Evolutionary conservation across 2,113 vertebrate genomes (phyloP).

Genomic region (Neomonachus schauinslandi): DNA sequence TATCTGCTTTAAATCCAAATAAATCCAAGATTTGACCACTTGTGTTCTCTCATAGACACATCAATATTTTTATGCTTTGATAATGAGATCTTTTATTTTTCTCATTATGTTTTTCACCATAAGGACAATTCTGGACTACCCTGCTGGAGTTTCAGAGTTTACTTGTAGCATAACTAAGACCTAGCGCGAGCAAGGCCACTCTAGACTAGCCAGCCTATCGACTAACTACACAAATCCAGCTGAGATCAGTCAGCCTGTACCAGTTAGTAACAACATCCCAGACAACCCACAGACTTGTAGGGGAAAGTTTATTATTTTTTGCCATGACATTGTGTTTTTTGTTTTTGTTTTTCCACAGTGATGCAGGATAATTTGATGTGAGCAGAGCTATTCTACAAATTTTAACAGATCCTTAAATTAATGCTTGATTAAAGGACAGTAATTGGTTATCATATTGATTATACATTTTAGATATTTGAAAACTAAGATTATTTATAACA

Average conservation of each 20-base stretch:
- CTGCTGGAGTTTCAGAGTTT: not conserved
- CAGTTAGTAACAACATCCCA: not conserved
- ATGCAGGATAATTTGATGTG: not conserved
- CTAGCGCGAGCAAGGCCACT: not conserved
- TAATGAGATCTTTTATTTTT: not conserved
- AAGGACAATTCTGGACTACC: not conserved
- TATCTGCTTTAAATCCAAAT: conserved; percentile 28
- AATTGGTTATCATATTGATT: not conserved
- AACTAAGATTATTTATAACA: not conserved
- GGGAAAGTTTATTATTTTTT: not conserved
- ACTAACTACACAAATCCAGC: not conserved
- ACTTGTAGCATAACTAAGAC: not conserved
- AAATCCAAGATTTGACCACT: not conserved
- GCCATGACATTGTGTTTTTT: not conserved
- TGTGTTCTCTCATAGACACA: not conserved
- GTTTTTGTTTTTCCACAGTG: not conserved
- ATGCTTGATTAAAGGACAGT: not conserved
- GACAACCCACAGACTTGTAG: not conserved
- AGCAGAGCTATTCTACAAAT: not conserved
- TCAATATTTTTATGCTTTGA: not conserved
- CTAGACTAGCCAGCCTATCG: not conserved
- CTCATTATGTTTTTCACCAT: not conserved
- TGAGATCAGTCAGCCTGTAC: not conserved
- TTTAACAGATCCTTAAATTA: not conserved
- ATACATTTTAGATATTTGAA: not conserved